Conservation (phyloP, 2,797 vertebrate genomes). For the Pitangus sulphuratus region DNA sequence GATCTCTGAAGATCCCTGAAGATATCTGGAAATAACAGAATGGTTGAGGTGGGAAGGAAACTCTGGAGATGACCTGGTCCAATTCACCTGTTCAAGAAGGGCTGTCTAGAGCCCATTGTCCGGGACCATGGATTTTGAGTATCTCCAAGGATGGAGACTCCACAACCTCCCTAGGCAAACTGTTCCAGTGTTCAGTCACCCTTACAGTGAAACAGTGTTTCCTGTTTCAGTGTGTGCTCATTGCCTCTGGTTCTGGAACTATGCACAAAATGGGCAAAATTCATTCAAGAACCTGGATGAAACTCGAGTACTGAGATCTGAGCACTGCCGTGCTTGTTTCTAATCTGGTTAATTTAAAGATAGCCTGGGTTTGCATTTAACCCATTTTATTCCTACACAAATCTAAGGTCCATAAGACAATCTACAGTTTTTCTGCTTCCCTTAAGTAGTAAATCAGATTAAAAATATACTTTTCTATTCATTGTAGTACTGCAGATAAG, state of each 20-base stretch:
- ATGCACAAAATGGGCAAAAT: neutral
- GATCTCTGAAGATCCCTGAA: neutral
- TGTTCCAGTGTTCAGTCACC: accelerated
- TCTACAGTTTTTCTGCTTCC: accelerated
- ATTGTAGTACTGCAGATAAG: neutral
- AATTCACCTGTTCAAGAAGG: neutral
- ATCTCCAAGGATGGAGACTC: neutral
- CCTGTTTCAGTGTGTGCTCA: neutral
- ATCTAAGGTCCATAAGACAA: neutral
- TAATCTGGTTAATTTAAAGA: neutral
- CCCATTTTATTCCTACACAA: neutral
- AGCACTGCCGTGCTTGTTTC: neutral
- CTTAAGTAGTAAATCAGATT: neutral
- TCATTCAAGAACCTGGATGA: neutral
- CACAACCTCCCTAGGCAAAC: neutral
- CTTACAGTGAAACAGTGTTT: neutral
- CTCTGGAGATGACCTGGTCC: neutral
- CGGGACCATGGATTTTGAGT: neutral
- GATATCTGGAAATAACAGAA: neutral
- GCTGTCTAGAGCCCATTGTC: accelerated
- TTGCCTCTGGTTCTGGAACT: neutral
- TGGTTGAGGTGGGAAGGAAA: neutral
- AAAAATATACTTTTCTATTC: neutral
- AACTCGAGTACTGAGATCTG: neutral
- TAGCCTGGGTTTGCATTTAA: neutral